Evolutionary conservation across 2,888 invertebrate species (phyloP).

Genomic region (Cantharis lateralis): DNA sequence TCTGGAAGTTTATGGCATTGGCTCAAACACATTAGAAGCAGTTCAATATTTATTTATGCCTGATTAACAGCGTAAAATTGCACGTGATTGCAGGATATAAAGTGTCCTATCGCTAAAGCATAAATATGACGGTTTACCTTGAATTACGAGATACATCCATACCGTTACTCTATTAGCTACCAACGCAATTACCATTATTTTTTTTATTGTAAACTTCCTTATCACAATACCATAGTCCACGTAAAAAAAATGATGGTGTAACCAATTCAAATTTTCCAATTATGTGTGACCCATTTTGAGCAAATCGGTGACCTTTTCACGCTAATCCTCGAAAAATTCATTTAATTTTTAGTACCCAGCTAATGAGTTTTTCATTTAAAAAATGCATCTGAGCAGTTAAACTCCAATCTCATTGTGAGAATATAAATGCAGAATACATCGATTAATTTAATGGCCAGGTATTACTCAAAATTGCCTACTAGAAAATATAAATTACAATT

Average conservation of each 20-base stretch:
- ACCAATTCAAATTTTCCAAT: background rate
- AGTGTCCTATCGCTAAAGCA: background rate
- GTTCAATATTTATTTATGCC: background rate
- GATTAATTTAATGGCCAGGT: background rate
- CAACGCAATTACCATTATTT: constrained; percentile 4
- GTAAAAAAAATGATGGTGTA: background rate
- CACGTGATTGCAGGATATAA: background rate
- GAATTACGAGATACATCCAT: constrained; percentile 12
- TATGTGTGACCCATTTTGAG: background rate
- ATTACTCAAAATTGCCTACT: background rate
- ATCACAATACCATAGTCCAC: constrained; percentile 3
- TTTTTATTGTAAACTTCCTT: constrained; percentile 15
- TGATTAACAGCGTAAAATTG: background rate
- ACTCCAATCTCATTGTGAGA: background rate
- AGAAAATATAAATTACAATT: constrained; percentile 1
- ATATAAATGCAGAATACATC: background rate
- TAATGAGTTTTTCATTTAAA: background rate
- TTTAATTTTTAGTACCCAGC: background rate
- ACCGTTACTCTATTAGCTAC: constrained; percentile 16
- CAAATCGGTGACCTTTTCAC: background rate
- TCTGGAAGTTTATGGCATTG: background rate
- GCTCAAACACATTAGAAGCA: background rate
- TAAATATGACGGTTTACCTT: constrained; percentile 6
- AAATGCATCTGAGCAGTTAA: background rate
- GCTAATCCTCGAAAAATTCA: background rate